Conservation (phyloP, 2,797 vertebrate species). For the Acipenser transmontanus region DNA sequence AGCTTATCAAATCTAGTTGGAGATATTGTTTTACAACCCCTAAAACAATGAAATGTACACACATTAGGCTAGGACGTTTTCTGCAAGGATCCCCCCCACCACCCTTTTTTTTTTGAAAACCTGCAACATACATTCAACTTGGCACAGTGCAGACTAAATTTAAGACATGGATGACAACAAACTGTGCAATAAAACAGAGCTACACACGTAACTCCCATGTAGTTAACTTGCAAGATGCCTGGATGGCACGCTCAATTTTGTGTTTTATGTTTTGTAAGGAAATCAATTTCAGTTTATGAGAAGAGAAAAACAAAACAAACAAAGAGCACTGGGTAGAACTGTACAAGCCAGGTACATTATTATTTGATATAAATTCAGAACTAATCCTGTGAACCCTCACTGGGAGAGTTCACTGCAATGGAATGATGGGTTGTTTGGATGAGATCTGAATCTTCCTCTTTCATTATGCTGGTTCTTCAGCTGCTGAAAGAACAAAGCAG, state of each 20-base stretch:
- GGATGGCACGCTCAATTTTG: constrained; percentile 54
- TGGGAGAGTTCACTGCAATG: constrained; percentile 65
- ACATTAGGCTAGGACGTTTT: constrained; percentile 59
- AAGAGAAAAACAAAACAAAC: constrained; percentile 20
- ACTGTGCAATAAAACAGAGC: constrained; percentile 71
- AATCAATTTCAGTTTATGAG: constrained; percentile 41
- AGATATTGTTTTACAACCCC: constrained; percentile 59
- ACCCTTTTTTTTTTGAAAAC: constrained; percentile 26
- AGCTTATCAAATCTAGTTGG: constrained; percentile 59
- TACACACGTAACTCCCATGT: constrained; percentile 60
- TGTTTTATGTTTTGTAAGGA: constrained; percentile 28
- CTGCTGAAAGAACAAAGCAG: constrained; percentile 57
- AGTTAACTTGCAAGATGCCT: constrained; percentile 50
- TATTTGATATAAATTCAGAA: constrained; percentile 67
- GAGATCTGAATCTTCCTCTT: constrained; percentile 57
- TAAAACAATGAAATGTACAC: constrained; percentile 64
- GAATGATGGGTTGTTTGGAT: constrained; percentile 65
- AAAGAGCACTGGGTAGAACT: constrained; percentile 60
- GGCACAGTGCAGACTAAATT: constrained; percentile 83
- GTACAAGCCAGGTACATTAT: constrained; percentile 74
- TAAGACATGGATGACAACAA: constrained; percentile 71
- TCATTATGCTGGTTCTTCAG: constrained; percentile 57
- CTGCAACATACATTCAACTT: constrained; percentile 73
- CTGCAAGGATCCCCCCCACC: constrained; percentile 38
- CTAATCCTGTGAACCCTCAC: constrained; percentile 63